Evolutionary conservation across 2,797 vertebrate genomes (phyloP).

Genomic region (Esox masquinongy): DNA sequence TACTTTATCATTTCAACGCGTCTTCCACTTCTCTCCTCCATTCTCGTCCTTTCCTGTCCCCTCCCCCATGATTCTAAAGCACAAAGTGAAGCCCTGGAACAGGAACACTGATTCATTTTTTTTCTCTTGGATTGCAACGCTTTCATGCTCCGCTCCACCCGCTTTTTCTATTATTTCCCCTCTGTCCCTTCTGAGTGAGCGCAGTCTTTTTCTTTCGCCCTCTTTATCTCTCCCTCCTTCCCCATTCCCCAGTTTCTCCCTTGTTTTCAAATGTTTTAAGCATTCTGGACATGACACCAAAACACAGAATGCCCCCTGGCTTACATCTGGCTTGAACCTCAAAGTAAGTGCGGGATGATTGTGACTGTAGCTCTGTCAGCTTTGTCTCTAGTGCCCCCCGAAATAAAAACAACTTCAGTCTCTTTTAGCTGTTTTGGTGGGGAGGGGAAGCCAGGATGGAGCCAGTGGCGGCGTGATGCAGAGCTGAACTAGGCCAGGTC

Average conservation of each 20-base stretch:
- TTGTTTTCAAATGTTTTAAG: slow-evolving; percentile 15
- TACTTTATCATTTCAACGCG: not conserved
- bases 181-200: not conserved
- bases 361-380: slow-evolving; percentile 3
- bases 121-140: slow-evolving; percentile 35
- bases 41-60: not conserved
- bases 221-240: slow-evolving; percentile 33
- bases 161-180: slow-evolving; percentile 15
- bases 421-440: not conserved
- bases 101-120: slow-evolving; percentile 44
- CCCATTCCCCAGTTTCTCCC: not conserved
- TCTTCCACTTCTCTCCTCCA: not conserved
- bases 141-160: slow-evolving; percentile 46
- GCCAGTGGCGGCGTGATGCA: not conserved
- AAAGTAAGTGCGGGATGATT: slow-evolving; percentile 22
- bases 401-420: not conserved
- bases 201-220: slow-evolving; percentile 25
- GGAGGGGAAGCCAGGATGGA: slow-evolving; percentile 8
- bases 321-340: slow-evolving; percentile 37
- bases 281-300: slow-evolving; percentile 31
- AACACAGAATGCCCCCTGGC: slow-evolving; percentile 35
- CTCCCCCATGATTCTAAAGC: slow-evolving; percentile 2
- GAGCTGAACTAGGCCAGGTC: slow-evolving; percentile 10
- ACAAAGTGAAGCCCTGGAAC: slow-evolving; percentile 21
- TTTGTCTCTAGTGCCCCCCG: not conserved